Base-by-base conservation (phyloP, 2,797 vertebrate genomes). In the Pempheris klunzingeri region DNA sequence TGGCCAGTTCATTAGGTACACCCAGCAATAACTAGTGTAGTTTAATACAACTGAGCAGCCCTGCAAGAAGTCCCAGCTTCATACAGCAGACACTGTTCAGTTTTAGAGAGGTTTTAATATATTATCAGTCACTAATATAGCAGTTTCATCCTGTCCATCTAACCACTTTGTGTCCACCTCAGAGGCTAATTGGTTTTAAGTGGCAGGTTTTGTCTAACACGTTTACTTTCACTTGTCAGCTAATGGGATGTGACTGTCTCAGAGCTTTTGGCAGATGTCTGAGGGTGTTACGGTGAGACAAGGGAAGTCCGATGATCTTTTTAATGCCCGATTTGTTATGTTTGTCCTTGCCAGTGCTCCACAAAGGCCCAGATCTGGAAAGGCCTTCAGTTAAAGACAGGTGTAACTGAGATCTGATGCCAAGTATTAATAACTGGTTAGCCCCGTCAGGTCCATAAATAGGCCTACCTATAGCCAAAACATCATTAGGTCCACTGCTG, bases 181-280 rank as follows among this genome's bases (percentile, higher is more conserved):
- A n/a, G n/a, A 34, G 18, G 54, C 30, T 92, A 89, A 92, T 84
- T 84, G 88, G 88, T 92, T 93, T 93, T 84, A 82, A 78, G 71
- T 67, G 70, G 22, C 61, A 52, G 75, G 60, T 89, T 91, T 85
- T 81, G 74, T 77, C 76, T 28, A 38, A 74, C 71, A 67, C 46
- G 41, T 87, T 86, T 80, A 83, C 77, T 91, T 85, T 88, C 63
- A 80, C 43, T 82, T 69, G 74, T 76, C 30, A 7, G 28, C 71
- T 93, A 91, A 94, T 86, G 66, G 89, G 90, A 94, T 93, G 71
- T 83, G 71, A 41, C 65, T 47, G 71, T 88, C 80, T 89, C 66
- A 65, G 84, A 72, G 70, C 6, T 71, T 81, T 86, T 86, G 78
- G 70, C 83, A 77, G n/a, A 9, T 3, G 1, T 66, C 41, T 50